Evolutionary conservation across 2,888 invertebrate species (phyloP).

Genomic region (Phaonia tiefii): DNA sequence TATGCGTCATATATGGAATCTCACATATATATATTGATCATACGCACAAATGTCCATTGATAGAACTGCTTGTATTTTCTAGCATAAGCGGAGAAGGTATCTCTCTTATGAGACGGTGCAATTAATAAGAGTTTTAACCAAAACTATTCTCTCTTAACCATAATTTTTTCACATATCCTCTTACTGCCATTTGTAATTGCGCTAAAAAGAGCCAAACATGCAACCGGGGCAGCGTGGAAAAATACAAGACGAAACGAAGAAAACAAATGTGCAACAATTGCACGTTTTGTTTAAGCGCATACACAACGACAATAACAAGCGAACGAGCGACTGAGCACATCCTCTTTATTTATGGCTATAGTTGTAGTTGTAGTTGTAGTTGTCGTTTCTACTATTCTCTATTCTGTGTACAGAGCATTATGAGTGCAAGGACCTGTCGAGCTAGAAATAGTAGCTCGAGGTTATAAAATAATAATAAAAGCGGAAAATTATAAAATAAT

Average conservation of each 20-base stretch:
- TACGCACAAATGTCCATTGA: no score
- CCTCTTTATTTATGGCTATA: background rate
- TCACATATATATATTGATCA: no score
- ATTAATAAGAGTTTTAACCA: background rate
- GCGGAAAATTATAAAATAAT: slow-evolving; percentile 43
- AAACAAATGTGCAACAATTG: slow-evolving; percentile 55
- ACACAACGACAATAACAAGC: slow-evolving; percentile 31
- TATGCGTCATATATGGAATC: no score
- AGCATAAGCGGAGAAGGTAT: no score
- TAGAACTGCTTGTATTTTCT: no score
- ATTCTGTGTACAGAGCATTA: slow-evolving; percentile 8
- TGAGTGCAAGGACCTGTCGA: slow-evolving; percentile 57
- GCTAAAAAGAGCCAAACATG: background rate
- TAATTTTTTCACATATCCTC: background rate
- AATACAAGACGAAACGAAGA: background rate
- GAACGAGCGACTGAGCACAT: slow-evolving; percentile 33
- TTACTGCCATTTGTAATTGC: background rate
- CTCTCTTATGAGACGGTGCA: no score
- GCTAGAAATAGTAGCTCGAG: slow-evolving; percentile 52
- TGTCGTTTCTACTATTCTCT: background rate
- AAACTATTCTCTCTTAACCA: no score
- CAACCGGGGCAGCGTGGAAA: background rate
- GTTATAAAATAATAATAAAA: slow-evolving; percentile 41
- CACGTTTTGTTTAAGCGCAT: slow-evolving; percentile 34
- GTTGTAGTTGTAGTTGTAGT: background rate